Percentiles rank a stretch among this genome's conserved stretches.
Conservation (phyloP, 2,113 vertebrate genomes). For the Pungitius pungitius region DNA sequence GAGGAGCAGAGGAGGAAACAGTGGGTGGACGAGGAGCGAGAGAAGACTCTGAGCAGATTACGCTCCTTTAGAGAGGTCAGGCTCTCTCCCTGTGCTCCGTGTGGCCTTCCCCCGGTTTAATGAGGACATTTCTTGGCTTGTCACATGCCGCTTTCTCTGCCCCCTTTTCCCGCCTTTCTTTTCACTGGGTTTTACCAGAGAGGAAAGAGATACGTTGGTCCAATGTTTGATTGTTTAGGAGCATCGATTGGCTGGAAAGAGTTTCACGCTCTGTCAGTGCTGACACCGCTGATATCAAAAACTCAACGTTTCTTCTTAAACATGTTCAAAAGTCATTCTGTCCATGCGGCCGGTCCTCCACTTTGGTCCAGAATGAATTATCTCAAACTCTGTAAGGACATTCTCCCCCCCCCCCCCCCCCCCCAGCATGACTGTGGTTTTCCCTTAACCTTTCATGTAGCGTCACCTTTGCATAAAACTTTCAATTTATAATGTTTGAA, state of each 20-base stretch:
- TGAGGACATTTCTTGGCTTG: neutral
- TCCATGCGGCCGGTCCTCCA: neutral
- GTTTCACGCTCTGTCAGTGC: too few relatives aligned
- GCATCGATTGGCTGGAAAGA: neutral
- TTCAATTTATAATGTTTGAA: neutral
- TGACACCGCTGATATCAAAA: too few relatives aligned
- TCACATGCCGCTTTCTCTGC: neutral
- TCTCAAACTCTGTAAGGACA: neutral
- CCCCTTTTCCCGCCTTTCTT: neutral
- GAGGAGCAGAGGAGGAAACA: conserved; percentile 89
- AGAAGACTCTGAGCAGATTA: conserved; percentile 91
- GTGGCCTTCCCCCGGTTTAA: neutral
- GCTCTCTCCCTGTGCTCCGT: conserved; percentile 23
- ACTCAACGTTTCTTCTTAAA: neutral
- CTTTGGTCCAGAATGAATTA: neutral
- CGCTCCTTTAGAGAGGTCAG: conserved; percentile 91
- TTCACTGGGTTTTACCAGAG: neutral
- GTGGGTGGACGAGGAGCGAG: conserved; percentile 91
- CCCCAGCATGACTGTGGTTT: neutral
- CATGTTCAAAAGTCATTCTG: neutral
- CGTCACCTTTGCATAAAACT: neutral
- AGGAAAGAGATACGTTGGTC: neutral
- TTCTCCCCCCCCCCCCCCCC: neutral
- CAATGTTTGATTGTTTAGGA: neutral
- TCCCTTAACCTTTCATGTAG: too few relatives aligned